Percentiles rank a stretch among this genome's conserved stretches.
phyloP scores from a whole-genome alignment of 2,113 vertebrate species.

The Azemiops feae region DNA sequence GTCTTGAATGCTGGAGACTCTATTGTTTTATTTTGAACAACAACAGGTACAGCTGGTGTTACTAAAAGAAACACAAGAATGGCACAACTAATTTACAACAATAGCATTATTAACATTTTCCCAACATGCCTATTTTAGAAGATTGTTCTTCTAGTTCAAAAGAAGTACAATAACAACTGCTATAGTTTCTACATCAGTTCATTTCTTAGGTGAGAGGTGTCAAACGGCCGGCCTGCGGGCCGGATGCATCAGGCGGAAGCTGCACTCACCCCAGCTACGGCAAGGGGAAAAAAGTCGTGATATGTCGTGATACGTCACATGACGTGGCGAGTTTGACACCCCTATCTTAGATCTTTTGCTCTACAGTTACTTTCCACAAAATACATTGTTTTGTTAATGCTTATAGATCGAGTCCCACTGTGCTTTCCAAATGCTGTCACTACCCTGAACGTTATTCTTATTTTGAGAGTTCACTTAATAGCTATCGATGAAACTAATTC shows the following conservation, averaged over 20 bases:
- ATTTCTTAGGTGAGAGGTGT: neutral
- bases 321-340: too few relatives aligned
- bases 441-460: neutral
- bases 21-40: conserved; percentile 24
- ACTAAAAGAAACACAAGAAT: conserved; percentile 47
- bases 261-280: too few relatives aligned
- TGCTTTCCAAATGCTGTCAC: neutral
- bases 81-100: conserved; percentile 1
- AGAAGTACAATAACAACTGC: neutral
- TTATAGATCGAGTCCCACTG: neutral
- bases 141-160: neutral
- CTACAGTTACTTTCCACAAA: neutral
- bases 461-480: neutral
- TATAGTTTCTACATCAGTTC: neutral
- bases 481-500: neutral
- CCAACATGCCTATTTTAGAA: neutral
- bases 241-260: too few relatives aligned
- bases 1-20: conserved; percentile 45
- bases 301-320: too few relatives aligned
- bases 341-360: neutral
- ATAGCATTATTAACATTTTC: neutral
- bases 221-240: too few relatives aligned
- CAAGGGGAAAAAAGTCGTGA: too few relatives aligned
- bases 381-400: neutral
- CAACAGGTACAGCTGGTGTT: conserved; percentile 58